Percentiles rank a stretch among this genome's conserved stretches.
phyloP scores from a whole-genome alignment of 2,888 invertebrate species.

The Phorcus lineatus region DNA sequence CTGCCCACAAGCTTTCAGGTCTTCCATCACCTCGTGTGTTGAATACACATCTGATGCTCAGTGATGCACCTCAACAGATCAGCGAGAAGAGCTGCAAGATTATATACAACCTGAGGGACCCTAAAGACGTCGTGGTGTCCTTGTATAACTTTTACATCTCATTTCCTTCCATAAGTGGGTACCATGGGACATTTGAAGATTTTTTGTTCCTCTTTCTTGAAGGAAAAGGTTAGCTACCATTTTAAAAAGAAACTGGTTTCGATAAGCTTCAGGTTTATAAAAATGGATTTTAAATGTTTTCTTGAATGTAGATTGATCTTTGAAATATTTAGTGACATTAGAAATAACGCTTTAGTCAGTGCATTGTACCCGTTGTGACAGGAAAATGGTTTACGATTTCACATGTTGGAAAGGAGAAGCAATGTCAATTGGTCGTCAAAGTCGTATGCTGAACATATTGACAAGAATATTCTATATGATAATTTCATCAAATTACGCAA shows the following conservation, averaged over 20 bases:
- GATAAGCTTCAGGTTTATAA: no score
- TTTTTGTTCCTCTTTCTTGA: not conserved
- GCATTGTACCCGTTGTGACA: no score
- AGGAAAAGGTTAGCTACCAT: not conserved
- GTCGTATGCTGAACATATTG: no score
- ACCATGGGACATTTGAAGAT: not conserved
- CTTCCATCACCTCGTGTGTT: not conserved
- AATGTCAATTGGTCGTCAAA: no score
- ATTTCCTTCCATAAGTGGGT: not conserved
- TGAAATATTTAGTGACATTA: no score
- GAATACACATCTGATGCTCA: not conserved
- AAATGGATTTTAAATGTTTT: no score
- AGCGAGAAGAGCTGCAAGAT: not conserved
- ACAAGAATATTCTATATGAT: no score
- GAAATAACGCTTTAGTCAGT: no score
- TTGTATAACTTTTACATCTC: not conserved
- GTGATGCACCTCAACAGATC: not conserved
- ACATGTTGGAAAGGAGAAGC: no score
- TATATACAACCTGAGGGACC: not conserved
- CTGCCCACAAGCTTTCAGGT: not conserved
- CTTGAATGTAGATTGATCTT: no score
- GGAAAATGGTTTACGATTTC: no score
- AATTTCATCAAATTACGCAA: no score
- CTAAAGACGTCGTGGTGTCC: not conserved
- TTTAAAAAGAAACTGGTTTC: not conserved